Evolutionary conservation across 2,888 invertebrate species (phyloP).

Genomic region (Tetanocera ferruginea): DNA sequence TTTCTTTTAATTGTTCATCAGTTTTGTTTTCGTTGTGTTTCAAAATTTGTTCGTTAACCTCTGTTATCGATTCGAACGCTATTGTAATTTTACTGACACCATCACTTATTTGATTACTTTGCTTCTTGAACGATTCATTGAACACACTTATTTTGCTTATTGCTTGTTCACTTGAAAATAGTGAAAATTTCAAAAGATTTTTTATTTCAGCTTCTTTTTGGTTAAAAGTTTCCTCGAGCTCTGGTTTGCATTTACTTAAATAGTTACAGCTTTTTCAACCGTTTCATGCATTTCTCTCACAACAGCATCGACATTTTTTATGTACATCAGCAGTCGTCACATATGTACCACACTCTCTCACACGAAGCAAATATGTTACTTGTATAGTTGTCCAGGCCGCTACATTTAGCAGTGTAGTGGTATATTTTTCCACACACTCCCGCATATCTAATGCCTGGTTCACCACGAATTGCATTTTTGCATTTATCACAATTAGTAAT

Average conservation of each 20-base stretch:
- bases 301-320: slow-evolving; percentile 2
- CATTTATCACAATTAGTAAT: background rate
- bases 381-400: slow-evolving; percentile 3
- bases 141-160: too few species aligned
- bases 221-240: too few species aligned
- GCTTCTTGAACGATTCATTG: too few species aligned
- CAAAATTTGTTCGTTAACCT: background rate
- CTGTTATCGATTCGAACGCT: too few species aligned
- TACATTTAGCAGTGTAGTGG: background rate
- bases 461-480: background rate
- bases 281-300: background rate
- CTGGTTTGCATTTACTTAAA: too few species aligned
- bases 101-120: too few species aligned
- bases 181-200: too few species aligned
- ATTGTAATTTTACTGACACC: too few species aligned
- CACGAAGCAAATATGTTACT: slow-evolving; percentile 6
- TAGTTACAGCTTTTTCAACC: background rate
- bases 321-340: slow-evolving; percentile 6
- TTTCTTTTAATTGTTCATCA: background rate
- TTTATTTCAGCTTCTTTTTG: too few species aligned
- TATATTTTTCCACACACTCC: background rate
- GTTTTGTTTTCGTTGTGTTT: slow-evolving; percentile 3
- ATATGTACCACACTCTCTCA: slow-evolving; percentile 6
- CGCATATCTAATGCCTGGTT: background rate
- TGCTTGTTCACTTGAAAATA: too few species aligned